Conservation (phyloP, 1,140 invertebrate species). For the Nasonia longicornis region DNA sequence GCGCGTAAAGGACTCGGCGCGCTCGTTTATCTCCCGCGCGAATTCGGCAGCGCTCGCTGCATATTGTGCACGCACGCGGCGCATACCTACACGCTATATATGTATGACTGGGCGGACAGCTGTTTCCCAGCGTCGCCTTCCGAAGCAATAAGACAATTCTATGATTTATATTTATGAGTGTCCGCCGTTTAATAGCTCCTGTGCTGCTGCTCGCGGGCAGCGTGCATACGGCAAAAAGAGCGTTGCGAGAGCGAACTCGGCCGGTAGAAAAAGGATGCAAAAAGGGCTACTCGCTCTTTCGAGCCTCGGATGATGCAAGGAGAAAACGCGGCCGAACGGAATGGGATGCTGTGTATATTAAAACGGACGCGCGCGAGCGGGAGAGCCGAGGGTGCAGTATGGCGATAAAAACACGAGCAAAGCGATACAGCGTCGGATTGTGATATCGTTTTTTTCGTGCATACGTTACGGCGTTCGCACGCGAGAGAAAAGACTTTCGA, state of each 20-base stretch:
- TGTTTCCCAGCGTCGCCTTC: slow-evolving; percentile 36
- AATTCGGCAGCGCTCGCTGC: slow-evolving; percentile 1
- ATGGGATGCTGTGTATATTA: slow-evolving; percentile 23
- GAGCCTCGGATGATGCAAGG: neutral
- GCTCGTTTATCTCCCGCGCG: slow-evolving; percentile 30
- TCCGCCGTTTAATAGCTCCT: slow-evolving; percentile 54
- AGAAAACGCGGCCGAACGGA: slow-evolving; percentile 18
- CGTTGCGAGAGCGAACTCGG: slow-evolving; percentile 6
- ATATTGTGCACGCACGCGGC: neutral
- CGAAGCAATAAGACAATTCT: slow-evolving; percentile 49
- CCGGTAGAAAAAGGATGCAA: neutral
- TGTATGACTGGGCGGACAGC: slow-evolving; percentile 45
- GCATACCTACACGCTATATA: slow-evolving; percentile 21
- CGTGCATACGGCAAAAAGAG: neutral
- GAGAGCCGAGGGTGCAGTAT: neutral
- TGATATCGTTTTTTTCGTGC: neutral
- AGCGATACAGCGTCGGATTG: neutral
- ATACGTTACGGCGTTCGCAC: neutral
- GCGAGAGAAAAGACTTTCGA: neutral
- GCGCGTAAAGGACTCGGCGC: slow-evolving; percentile 16
- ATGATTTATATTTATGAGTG: slow-evolving; percentile 57
- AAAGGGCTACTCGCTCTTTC: neutral
- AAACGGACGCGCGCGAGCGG: neutral
- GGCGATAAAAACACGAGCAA: neutral
- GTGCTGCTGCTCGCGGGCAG: slow-evolving; percentile 12